Percentiles rank a stretch among this genome's conserved stretches.
These are phyloP conservation scores for Miltochrista miniata DNA, from an alignment of 2,888 invertebrate genomes.

Conservation along the genomic window DNA sequence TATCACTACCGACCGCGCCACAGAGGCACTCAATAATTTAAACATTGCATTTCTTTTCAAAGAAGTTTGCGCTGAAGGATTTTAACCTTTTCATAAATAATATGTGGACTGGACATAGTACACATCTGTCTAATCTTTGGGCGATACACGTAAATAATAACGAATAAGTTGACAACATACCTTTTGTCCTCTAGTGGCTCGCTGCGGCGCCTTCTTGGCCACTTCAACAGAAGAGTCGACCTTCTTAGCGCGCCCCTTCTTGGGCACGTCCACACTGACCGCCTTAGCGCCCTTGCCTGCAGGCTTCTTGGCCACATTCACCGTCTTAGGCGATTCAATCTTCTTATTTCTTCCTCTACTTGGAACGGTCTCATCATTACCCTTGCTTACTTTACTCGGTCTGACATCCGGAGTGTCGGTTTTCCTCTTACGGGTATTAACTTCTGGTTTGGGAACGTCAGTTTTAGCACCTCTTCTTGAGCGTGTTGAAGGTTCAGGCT, in stretches of 20 bases:
- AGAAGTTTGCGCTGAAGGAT: too few species aligned
- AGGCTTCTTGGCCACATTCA: constrained; percentile 9
- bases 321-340: constrained; percentile 12
- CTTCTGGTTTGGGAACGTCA: constrained; percentile 8
- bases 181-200: constrained; percentile 33
- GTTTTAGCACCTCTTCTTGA: constrained; percentile 21
- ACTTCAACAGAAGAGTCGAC: constrained; percentile 5
- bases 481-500: constrained; percentile 20
- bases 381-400: constrained; percentile 34
- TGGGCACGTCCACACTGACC: not conserved
- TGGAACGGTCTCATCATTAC: not conserved
- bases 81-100: too few species aligned
- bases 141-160: too few species aligned
- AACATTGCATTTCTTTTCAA: too few species aligned
- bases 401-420: constrained; percentile 23
- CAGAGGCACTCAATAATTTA: too few species aligned
- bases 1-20: too few species aligned
- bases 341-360: constrained; percentile 28
- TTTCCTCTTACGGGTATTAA: constrained; percentile 40
- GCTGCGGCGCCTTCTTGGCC: constrained; percentile 3
- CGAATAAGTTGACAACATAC: constrained; percentile 19
- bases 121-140: too few species aligned
- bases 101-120: too few species aligned
- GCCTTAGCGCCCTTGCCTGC: constrained; percentile 6
- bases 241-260: constrained; percentile 11